Evolutionary conservation across 2,888 invertebrate genomes (phyloP).

Genomic region (Patella caerulea): DNA sequence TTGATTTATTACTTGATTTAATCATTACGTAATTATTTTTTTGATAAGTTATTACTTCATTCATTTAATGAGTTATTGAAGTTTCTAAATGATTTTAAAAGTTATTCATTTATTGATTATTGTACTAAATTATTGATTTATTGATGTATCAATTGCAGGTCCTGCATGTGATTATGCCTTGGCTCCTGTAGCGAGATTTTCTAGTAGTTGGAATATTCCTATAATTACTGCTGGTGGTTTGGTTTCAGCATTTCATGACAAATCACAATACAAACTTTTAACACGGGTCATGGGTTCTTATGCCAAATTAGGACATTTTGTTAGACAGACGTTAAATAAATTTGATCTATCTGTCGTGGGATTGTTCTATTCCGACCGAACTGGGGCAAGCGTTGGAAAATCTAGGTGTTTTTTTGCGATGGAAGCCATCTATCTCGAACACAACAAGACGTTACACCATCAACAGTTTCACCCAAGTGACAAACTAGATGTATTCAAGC

Average conservation of each 20-base stretch:
- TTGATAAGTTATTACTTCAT: too few relatives aligned
- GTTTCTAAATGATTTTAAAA: too few relatives aligned
- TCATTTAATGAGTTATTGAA: too few relatives aligned
- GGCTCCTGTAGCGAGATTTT: constrained; percentile 88
- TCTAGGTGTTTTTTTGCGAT: constrained; percentile 81
- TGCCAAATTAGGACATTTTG: constrained; percentile 54
- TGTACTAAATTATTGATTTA: too few relatives aligned
- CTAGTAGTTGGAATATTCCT: constrained; percentile 87
- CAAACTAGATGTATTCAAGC: constrained; percentile 72
- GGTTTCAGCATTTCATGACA: constrained; percentile 57
- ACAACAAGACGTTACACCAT: constrained; percentile 38
- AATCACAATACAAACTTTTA: constrained; percentile 79
- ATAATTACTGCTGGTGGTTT: constrained; percentile 79
- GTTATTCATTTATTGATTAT: too few relatives aligned
- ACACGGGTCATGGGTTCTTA: constrained; percentile 73
- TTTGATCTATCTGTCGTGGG: constrained; percentile 60
- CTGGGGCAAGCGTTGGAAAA: constrained; percentile 44
- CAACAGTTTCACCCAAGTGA: constrained; percentile 76
- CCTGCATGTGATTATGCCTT: constrained; percentile 77
- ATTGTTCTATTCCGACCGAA: constrained; percentile 53
- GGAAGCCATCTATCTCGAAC: constrained; percentile 77
- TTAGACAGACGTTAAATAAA: constrained; percentile 42
- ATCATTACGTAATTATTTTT: too few relatives aligned
- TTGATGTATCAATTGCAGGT: constrained; percentile 36
- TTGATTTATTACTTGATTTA: too few relatives aligned